Base-by-base conservation (phyloP, 1,140 invertebrate species). In the Wasmannia auropunctata region DNA sequence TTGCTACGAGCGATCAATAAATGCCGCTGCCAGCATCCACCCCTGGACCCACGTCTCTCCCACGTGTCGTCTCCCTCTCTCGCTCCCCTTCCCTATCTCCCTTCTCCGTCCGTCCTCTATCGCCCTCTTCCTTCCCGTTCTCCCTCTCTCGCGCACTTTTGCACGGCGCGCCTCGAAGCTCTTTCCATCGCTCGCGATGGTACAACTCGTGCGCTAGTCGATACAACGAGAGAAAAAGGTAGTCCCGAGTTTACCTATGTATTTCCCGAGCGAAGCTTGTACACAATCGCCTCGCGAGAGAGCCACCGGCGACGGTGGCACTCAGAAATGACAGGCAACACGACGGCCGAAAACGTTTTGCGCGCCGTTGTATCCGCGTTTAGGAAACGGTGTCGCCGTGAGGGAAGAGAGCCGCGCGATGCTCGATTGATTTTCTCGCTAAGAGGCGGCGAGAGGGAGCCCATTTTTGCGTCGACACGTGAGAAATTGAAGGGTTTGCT, bases 1-100 rank as follows among this genome's bases (percentile, higher is more conserved):
- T 93, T 93, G 93, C 93, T 94, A 75, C 88, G 77, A 92, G 91
- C 93, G 94, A 95, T 94, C 94, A 95, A 94, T 94, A 94, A 94
- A 94, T 91, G 93, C 93, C 65, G 89, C 90, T 92, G 92, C 93
- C 93, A 93, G 93, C 93, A 93, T 92, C 94, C 92, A 92, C 93
- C 88, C 91, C 91, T 91, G 89, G 88, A 91, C 86, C 93, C 90
- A 88, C 92, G 87, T 91, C 92, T 90, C 84, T 80, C 87, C 80
- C 88, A 63, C 70, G 51, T 25, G 46, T 62, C 51, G 69, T 80
- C 84, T 86, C 43, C 63, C 37, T n/a, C 51, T 37, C 65, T 62
- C 65, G 46, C 65, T 51, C 63, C 67, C n/a, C 28, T 54, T 51
- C n/a, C n/a, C 63, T 76, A 31, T 87, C 87, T 49, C 56, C n/a